These are phyloP conservation scores for Hydraecia micacea DNA, from an alignment of 2,888 invertebrate species.

Conservation along the genomic window DNA sequence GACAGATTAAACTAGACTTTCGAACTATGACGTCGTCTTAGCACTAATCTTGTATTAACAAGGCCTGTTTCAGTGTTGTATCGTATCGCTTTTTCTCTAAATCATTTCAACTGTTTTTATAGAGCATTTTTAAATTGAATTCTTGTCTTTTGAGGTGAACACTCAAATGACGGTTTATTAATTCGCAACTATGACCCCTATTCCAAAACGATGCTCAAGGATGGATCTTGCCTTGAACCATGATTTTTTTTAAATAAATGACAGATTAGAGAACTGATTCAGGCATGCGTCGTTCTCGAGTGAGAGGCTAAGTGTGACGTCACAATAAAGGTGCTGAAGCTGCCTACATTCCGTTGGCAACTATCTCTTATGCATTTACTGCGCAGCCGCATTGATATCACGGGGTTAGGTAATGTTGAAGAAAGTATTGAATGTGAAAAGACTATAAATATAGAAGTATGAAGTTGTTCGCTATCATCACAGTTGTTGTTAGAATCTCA, in stretches of 20 bases:
- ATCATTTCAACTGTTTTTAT: not conserved
- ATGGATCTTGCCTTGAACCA: not conserved
- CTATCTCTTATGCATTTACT: slow-evolving; percentile 48
- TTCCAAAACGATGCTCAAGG: not conserved
- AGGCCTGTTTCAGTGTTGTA: not conserved
- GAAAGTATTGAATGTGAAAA: slow-evolving; percentile 10
- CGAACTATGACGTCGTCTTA: not conserved
- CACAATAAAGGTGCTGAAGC: slow-evolving; percentile 33
- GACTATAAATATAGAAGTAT: slow-evolving; percentile 1
- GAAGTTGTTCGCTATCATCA: slow-evolving; percentile 50
- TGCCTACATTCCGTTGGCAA: slow-evolving; percentile 23
- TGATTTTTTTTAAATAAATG: not conserved
- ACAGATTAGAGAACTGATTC: not conserved
- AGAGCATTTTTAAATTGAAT: not conserved
- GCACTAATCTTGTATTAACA: slow-evolving; percentile 3
- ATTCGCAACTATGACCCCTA: not conserved
- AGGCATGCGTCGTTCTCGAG: not conserved
- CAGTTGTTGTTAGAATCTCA: slow-evolving; percentile 62
- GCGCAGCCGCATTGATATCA: slow-evolving; percentile 11
- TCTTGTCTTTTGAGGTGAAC: not conserved
- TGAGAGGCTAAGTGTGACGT: not conserved
- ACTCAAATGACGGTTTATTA: not conserved
- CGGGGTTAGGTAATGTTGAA: not conserved
- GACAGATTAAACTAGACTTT: not conserved
- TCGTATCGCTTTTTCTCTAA: not conserved